phyloP scores from a whole-genome alignment of 2,797 vertebrate genomes.

The Gymnodraco acuticeps region DNA sequence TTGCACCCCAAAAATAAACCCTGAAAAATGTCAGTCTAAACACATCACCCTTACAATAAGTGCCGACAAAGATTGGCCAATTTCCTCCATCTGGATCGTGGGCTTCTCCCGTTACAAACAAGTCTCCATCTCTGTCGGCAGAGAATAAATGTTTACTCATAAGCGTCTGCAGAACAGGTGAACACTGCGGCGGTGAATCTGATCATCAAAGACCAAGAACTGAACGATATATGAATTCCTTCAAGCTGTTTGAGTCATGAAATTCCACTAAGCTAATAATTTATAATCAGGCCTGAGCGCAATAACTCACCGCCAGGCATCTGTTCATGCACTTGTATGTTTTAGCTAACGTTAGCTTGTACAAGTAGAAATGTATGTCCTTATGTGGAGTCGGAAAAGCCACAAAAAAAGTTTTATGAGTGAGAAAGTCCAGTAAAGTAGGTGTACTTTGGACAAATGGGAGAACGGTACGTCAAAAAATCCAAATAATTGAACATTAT shows the following conservation, averaged over 20 bases:
- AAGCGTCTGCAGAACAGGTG: conserved; percentile 52
- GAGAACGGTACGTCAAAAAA: conserved; percentile 38
- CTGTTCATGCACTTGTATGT: conserved; percentile 5
- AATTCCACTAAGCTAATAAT: conserved; percentile 22
- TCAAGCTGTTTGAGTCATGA: conserved; percentile 14
- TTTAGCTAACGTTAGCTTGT: neutral
- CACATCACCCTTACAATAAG: conserved; percentile 6
- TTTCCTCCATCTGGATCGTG: conserved; percentile 51
- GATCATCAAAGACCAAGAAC: conserved; percentile 38
- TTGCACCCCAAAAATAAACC: neutral
- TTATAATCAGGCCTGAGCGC: conserved; percentile 11
- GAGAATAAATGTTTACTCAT: conserved; percentile 53
- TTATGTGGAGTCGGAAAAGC: conserved; percentile 45
- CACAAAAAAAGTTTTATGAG: conserved; percentile 49
- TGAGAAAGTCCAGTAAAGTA: no score
- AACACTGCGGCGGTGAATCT: conserved; percentile 33
- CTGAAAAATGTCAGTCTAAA: conserved; percentile 27
- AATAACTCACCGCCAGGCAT: conserved; percentile 2
- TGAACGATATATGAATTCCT: conserved; percentile 31
- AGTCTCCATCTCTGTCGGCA: conserved; percentile 45
- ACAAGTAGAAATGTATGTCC: conserved; percentile 14
- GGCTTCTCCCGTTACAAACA: conserved; percentile 43
- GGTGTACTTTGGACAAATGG: neutral
- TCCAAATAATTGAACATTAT: conserved; percentile 28
- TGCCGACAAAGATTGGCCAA: neutral